Evolutionary conservation across 2,113 vertebrate species (phyloP), one percentile per base, ranked within the genome.

Genomic region (Solea solea): DNA sequence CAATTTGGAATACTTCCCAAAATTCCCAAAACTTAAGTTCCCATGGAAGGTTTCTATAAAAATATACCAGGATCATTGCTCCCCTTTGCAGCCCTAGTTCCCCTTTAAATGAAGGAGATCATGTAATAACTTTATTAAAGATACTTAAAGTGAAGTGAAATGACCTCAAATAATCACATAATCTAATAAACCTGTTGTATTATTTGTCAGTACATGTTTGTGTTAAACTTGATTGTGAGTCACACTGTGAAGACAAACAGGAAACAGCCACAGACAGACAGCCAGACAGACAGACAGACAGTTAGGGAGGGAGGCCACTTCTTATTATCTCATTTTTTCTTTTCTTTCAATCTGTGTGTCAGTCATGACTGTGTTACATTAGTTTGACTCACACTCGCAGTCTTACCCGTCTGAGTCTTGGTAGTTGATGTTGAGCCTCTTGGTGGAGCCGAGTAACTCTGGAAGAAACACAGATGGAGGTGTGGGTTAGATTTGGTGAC

Each of bases 351-450:
- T 78, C 40, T 76, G 12, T 51, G 52, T 7, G 41, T 81, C 74
- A 69, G 74, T 78, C 76, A 76, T 34, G 21, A 68, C 46, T 82
- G 48, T 28, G 49, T 48, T 60, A 44, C 59, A 64, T 78, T 74
- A 49, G 21, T 58, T 8, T 62, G 71, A 73, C 59, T 73, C 67
- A 69, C 39, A 45, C 53, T 34, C 72, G 49, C n/a, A 15, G 28
- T 78, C 93, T 91, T 72, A 94, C 93, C 93, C 93, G 10, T 94
- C 94, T 64, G 91, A 76, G 84, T 94, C 94, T 70, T 94, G 94
- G 76, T 92, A 93, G 86, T 94, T 94, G 85, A 94, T 80, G 74
- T 94, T 94, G 61, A 94, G 92, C 71, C 87, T 90, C 89, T 94
- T 94, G 69, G 91, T 92, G 13, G 94, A 93, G 73, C 93, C 93